phyloP scores from a whole-genome alignment of 1,140 invertebrate genomes.

The Brachystomella parvula region DNA sequence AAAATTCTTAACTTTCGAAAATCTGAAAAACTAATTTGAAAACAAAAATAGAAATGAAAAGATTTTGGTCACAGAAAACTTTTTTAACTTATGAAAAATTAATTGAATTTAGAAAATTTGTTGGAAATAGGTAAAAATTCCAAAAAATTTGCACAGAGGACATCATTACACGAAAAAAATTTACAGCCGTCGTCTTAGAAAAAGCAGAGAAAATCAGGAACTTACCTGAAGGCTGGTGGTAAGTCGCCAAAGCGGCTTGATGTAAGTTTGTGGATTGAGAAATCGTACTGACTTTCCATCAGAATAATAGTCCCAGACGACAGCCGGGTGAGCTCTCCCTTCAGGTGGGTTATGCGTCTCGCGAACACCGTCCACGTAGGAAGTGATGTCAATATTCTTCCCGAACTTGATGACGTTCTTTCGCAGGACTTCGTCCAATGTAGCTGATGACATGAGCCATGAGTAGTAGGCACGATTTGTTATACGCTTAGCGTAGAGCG shows the following conservation, averaged over 20 bases:
- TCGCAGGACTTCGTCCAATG: constrained; percentile 69
- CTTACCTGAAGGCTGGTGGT: constrained; percentile 63
- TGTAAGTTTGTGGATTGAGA: constrained; percentile 88
- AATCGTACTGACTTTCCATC: constrained; percentile 85
- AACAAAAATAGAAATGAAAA: too few relatives aligned
- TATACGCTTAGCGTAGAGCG: constrained; percentile 61
- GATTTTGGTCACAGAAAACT: too few relatives aligned
- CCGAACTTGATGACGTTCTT: constrained; percentile 59
- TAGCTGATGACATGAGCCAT: constrained; percentile 61
- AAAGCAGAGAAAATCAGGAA: not conserved
- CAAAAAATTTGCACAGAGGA: not conserved
- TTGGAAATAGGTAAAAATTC: constrained; percentile 3
- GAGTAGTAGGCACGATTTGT: constrained; percentile 59
- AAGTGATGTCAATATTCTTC: constrained; percentile 85
- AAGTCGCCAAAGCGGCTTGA: constrained; percentile 52
- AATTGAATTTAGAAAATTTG: too few relatives aligned
- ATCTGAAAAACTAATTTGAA: too few relatives aligned
- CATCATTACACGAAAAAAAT: not conserved
- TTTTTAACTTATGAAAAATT: too few relatives aligned
- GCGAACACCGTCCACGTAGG: constrained; percentile 66
- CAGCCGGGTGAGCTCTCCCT: constrained; percentile 56
- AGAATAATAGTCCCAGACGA: constrained; percentile 84
- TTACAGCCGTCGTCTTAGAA: not conserved
- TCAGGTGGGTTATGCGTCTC: constrained; percentile 82
- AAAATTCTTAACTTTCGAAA: too few relatives aligned